Base-by-base conservation (phyloP, 2,113 vertebrate genomes). In the Paramisgurnus dabryanus region DNA sequence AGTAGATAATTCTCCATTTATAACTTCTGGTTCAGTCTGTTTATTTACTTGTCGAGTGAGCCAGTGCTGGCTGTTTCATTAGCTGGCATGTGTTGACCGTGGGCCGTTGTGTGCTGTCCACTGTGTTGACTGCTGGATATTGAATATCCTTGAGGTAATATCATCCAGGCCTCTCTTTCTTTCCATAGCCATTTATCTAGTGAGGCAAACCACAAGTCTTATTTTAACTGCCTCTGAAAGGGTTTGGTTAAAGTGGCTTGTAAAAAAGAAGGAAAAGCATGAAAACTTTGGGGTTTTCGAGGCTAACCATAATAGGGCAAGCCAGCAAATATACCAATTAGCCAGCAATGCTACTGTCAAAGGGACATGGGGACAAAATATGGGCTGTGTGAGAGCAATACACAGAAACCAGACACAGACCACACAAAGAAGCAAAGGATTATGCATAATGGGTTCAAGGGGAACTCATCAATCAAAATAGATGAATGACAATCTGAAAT, bases 1-100 rank as follows among this genome's bases (percentile, higher is more conserved):
- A 86, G 84, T 86, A 80, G 87, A 87, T 86, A 86, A 0, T 89
- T 91, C 86, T 85, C 89, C 90, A 88, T 90, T 87, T 85, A 89
- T 71, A 67, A 83, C 89, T 89, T 90, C 83, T 84, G 79, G 80
- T 82, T 83, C 85, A 88, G 85, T 89, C 85, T 84, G 81, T 89
- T 91, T 89, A 78, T 70, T 66, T 82, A 70, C 75, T 85, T 66
- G 81, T 47, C 53, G 81, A 87, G 80, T 75, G 80, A 83, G 86
- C 85, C 84, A 80, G 55, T 80, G 78, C 78, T 81, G 84, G 57
- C 73, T 78, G 45, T 58, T 63, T 43, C 17, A 22, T 78, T 83
- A 77, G 79, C 72, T 74, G 34, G 73, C 85, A 85, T 85, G 79
- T 80, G 84, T 90, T 87, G 53, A 67, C 84, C 83, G 83, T 85